Base-by-base conservation (phyloP, 2,113 vertebrate genomes). In the Elaphurus davidianus region DNA sequence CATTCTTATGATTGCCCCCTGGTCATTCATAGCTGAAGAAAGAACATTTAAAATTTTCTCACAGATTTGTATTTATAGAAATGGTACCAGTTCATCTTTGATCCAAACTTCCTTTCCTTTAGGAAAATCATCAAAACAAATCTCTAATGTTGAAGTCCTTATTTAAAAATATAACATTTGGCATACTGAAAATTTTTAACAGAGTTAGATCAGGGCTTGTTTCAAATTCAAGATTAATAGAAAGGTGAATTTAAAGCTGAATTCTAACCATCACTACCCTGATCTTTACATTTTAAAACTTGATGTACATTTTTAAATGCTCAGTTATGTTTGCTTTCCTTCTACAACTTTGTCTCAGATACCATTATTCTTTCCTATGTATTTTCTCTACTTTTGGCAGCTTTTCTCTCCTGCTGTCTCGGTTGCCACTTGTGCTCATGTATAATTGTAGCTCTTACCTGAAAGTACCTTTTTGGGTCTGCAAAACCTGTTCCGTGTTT, bases 401-500 rank as follows among this genome's bases (percentile, higher is more conserved):
- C 25, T 14, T 87, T 92, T 96, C 13, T 94, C 3, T 87, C 88
- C 83, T 64, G 82, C 55, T 52, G 40, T 59, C 85, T 96, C 2
- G 0, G n/a, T 36, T 78, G 81, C 89, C 36, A 23, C 40, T 74
- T 50, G 14, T 30, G 62, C 43, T 82, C 36, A 1, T 52, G 25
- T 60, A 28, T 92, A 87, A 92, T 96, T 90, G 50, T 62, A 71
- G 57, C 27, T 96, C 52, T 96, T 95, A 90, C 81, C 87, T 95
- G 74, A 54, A 84, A 97, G 54, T 19, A 84, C 62, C 25, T 59
- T 86, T 90, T 71, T 82, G 52, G 17, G 40, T 90, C 84, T 88
- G 5, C 45, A 57, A 95, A 95, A 67, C 52, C 71, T 76, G 64
- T 43, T 94, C 60, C 4, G 6, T 81, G 15, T 85, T 96, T 96